Evolutionary conservation across 2,888 invertebrate species (phyloP), one percentile per base, ranked within the genome.

Genomic region (Hofmannophila pseudospretella): DNA sequence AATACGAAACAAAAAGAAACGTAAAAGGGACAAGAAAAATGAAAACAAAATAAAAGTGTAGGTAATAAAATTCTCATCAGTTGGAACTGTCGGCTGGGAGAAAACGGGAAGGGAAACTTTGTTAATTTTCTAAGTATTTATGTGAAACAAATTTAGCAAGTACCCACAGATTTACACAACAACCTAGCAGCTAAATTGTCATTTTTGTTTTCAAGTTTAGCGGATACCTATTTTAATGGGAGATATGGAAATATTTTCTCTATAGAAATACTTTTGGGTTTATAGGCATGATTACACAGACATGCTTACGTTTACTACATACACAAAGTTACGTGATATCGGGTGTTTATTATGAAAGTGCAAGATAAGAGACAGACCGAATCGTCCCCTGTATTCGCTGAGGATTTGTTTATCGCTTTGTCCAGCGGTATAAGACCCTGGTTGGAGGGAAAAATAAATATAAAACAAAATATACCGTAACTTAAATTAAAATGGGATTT

Each of bases 391-490:
- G 77, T 63, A 69, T 76, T 78, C 73, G 75, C 72, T 73, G 85
- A 81, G 56, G 84, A 66, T 82, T 82, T 80, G 82, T 82, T 85
- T 71, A 84, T 85, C 70, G 84, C 84, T 81, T 81, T 78, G 64
- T 84, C 81, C 82, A 84, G 71, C 70, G 84, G 71, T 72, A 84
- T 84, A 69, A 82, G 84, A 80, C 82, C 85, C 85, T 85, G 79
- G 68, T 67, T 64, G 64, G 67, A 74, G 67, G 69, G 68, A 73
- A 79, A 78, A 71, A 65, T 67, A 62, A 77, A 72, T 58, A 58
- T 70, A 66, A 59, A 71, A 71, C 68, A 71, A 69, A 71, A 67
- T 54, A 69, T 64, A 73, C 45, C 48, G 49, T 40, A 32, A 43
- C 45, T 44, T 66, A 69, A 69, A 73, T 58, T 56, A 70, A 73